Evolutionary conservation across 30 jellyfish, hydroid and myxozoan genomes (phyloP).

Genomic region (Catostylus mosaicus): DNA sequence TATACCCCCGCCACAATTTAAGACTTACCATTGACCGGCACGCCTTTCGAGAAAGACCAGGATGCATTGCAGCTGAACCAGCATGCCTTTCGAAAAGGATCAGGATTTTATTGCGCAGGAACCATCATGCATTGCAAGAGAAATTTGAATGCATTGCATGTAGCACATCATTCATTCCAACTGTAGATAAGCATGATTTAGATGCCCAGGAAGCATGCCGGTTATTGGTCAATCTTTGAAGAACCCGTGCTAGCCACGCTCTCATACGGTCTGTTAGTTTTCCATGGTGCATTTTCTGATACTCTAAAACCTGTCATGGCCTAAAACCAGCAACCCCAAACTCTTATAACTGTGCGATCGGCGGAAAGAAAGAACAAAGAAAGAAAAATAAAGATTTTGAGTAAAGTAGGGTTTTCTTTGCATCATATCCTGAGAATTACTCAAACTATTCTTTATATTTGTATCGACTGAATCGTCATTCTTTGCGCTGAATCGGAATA

Average conservation of each 20-base stretch:
- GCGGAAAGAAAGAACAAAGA: no score
- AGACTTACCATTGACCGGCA: background rate
- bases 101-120: background rate
- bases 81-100: background rate
- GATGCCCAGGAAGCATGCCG: background rate
- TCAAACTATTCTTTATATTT: no score
- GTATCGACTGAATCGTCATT: background rate
- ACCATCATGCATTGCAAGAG: background rate
- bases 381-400: background rate
- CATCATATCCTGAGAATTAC: background rate
- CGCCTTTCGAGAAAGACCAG: background rate
- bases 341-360: background rate
- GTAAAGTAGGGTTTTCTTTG: background rate
- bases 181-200: background rate
- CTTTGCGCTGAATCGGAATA: background rate
- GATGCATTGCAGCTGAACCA: background rate
- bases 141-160: no score
- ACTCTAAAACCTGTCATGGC: no score
- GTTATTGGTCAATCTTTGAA: background rate
- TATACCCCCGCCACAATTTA: background rate
- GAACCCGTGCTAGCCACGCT: background rate
- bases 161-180: background rate
- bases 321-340: no score
- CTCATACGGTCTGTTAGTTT: no score
- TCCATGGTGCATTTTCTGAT: no score